Evolutionary conservation across 1,140 invertebrate genomes (phyloP).

Genomic region (Limonius californicus): DNA sequence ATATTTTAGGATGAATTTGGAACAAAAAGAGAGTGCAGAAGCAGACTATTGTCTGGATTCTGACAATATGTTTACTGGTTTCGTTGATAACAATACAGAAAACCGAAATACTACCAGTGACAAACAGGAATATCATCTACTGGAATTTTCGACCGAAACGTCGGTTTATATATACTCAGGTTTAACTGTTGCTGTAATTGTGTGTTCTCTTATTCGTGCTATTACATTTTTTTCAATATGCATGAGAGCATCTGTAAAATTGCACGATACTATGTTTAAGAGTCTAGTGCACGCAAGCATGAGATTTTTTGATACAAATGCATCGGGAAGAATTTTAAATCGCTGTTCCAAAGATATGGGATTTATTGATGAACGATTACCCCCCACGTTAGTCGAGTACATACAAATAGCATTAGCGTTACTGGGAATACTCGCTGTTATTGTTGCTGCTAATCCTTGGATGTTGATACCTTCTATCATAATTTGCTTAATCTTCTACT

Average conservation of each 20-base stretch:
- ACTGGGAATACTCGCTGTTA: constrained; percentile 71
- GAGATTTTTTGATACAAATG: constrained; percentile 85
- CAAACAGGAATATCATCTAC: no score
- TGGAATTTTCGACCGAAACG: constrained; percentile 23
- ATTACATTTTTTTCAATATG: constrained; percentile 74
- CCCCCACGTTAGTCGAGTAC: constrained; percentile 71
- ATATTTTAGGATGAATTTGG: no score
- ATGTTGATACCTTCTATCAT: constrained; percentile 65
- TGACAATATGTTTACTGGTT: no score
- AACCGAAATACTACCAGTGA: no score
- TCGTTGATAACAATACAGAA: no score
- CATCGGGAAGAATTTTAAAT: constrained; percentile 69
- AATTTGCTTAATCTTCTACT: constrained; percentile 67
- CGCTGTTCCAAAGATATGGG: constrained; percentile 73
- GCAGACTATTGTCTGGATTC: no score
- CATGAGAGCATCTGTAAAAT: constrained; percentile 68
- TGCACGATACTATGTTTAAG: constrained; percentile 82
- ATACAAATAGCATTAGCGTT: constrained; percentile 54
- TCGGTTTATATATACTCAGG: constrained; percentile 50
- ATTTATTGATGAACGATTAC: constrained; percentile 78
- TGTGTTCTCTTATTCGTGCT: constrained; percentile 58
- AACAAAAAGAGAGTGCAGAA: no score
- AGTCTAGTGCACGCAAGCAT: constrained; percentile 77
- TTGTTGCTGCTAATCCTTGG: constrained; percentile 71
- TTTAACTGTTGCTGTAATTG: constrained; percentile 56